phyloP scores from a whole-genome alignment of 2,797 vertebrate genomes.

The Coreius guichenoti region DNA sequence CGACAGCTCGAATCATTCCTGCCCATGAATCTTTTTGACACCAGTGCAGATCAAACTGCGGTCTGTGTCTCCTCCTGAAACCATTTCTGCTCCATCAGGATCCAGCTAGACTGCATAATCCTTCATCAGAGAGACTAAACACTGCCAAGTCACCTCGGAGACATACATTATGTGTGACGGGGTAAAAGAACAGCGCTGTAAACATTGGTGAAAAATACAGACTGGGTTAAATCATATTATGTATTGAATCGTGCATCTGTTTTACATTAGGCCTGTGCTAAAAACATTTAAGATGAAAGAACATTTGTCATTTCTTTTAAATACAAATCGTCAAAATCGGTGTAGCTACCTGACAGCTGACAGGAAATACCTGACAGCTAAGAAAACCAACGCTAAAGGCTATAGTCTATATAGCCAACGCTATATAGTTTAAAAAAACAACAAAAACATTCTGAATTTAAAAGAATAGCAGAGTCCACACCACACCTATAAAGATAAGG shows the following conservation, averaged over 20 bases:
- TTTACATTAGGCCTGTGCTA: neutral
- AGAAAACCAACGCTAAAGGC: neutral
- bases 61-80: slow-evolving; percentile 36
- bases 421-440: neutral
- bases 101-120: slow-evolving; percentile 31
- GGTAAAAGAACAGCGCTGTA: neutral
- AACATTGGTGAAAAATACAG: slow-evolving; percentile 1
- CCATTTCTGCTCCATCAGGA: slow-evolving; percentile 41
- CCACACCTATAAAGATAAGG: neutral
- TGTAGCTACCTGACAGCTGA: neutral
- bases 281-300: slow-evolving; percentile 4
- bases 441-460: neutral
- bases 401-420: too few species aligned
- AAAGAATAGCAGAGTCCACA: neutral
- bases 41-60: slow-evolving; percentile 50
- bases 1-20: slow-evolving; percentile 50
- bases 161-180: slow-evolving; percentile 19
- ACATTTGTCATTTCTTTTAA: neutral
- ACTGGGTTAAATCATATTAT: neutral
- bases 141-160: slow-evolving; percentile 24
- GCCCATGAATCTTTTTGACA: slow-evolving; percentile 56
- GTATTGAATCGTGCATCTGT: neutral
- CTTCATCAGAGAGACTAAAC: slow-evolving; percentile 43
- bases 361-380: neutral
- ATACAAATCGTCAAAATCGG: neutral